phyloP scores from a whole-genome alignment of 2,113 vertebrate genomes.

The Spilogale gracilis region DNA sequence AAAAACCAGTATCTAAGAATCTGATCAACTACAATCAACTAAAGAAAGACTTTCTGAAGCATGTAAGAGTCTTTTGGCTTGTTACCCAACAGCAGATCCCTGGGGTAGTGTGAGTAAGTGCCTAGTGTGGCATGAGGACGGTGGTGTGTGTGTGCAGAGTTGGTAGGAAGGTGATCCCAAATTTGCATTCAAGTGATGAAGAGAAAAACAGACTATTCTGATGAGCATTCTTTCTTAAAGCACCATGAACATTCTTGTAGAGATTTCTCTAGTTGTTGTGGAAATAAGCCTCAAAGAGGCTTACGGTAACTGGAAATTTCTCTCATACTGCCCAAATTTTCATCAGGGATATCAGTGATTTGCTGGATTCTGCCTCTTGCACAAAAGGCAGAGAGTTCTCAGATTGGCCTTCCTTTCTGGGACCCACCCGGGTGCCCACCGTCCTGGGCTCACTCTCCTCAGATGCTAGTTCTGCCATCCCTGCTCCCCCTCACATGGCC shows the following conservation, averaged over 20 bases:
- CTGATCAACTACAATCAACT: background rate
- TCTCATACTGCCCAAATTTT: background rate
- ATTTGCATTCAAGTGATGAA: background rate
- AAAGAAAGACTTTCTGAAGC: background rate
- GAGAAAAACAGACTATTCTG: background rate
- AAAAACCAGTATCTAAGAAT: background rate
- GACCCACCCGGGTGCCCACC: background rate
- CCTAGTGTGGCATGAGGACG: background rate
- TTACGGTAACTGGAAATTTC: background rate
- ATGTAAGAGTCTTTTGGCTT: constrained; percentile 6
- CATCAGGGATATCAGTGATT: too few relatives aligned
- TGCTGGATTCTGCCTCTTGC: background rate
- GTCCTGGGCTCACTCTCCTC: background rate
- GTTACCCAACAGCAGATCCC: background rate
- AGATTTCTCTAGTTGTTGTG: background rate
- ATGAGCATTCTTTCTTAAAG: background rate
- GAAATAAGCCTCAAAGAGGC: background rate
- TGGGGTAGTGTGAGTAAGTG: background rate
- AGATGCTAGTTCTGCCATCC: background rate
- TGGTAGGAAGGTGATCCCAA: background rate
- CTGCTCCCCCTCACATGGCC: background rate
- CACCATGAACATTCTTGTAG: background rate
- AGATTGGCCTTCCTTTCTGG: background rate
- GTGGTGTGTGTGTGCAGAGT: background rate
- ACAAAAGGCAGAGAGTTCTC: background rate